Percentiles rank a stretch among this genome's conserved stretches.
Evolutionary conservation across 2,113 vertebrate genomes (phyloP).

Genomic region (Chionomys nivalis): DNA sequence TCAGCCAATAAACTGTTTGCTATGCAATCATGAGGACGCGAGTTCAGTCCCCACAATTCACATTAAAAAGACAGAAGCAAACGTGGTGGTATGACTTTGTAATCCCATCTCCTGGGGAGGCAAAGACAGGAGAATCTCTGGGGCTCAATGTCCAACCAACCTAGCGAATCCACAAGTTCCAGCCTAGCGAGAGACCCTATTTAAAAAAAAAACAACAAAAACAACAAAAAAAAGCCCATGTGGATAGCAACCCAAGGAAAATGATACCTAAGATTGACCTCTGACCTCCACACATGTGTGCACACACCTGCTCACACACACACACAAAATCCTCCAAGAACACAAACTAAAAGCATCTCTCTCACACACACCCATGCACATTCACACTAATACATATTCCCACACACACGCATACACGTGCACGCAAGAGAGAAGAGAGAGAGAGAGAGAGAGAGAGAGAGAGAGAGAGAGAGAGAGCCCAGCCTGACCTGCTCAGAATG

Average conservation of each 20-base stretch:
- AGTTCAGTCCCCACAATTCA: background rate
- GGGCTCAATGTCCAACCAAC: no score
- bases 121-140: background rate
- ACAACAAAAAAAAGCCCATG: no score
- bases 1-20: background rate
- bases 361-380: background rate
- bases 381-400: background rate
- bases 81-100: background rate
- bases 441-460: no score
- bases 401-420: background rate
- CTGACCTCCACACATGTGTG: no score
- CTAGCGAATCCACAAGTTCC: background rate
- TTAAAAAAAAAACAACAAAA: background rate
- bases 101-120: background rate
- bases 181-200: background rate
- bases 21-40: background rate
- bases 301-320: background rate
- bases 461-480: no score
- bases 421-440: no score
- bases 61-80: background rate
- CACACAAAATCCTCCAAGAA: background rate
- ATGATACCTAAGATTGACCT: background rate
- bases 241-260: background rate
- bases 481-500: background rate
- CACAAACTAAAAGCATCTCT: background rate